A percentile compares a stretch with the other conserved stretches of the same genome.
Conservation (phyloP, 1,140 invertebrate species). For the Zaprionus ornatus region DNA sequence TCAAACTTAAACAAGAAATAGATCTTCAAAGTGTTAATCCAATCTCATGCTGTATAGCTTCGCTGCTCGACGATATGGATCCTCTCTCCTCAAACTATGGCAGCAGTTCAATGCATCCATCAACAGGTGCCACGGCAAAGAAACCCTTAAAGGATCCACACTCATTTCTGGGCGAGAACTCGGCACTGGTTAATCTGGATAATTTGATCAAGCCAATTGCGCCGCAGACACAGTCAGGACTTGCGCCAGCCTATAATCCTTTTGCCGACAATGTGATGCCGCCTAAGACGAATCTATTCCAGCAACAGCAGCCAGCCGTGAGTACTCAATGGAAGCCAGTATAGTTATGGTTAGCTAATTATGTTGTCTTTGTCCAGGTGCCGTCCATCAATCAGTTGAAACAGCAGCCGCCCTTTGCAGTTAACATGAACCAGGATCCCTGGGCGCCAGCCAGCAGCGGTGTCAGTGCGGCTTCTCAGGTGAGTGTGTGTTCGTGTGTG, state of each 20-base stretch:
- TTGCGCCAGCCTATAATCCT: constrained; percentile 79
- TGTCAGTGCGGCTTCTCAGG: constrained; percentile 69
- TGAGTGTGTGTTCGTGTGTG: constrained; percentile 48
- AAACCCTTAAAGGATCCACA: constrained; percentile 93
- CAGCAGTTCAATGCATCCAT: constrained; percentile 60
- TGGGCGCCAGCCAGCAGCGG: constrained; percentile 82
- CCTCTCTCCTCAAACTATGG: constrained; percentile 72
- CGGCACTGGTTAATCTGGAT: constrained; percentile 96
- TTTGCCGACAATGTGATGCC: constrained; percentile 82
- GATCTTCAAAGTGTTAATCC: background rate
- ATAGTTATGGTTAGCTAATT: background rate
- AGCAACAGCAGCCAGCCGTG: constrained; percentile 83
- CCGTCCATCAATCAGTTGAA: constrained; percentile 86
- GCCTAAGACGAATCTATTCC: constrained; percentile 84
- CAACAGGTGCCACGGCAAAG: constrained; percentile 77
- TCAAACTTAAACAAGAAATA: background rate
- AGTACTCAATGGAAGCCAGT: constrained; percentile 19
- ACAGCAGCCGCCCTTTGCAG: constrained; percentile 84
- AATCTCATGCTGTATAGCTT: constrained; percentile 45
- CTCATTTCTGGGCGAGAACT: constrained; percentile 97
- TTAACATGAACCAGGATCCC: constrained; percentile 83
- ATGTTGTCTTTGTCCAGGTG: constrained; percentile 46
- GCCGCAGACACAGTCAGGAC: constrained; percentile 65
- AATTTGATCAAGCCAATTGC: constrained; percentile 91
- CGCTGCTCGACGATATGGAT: constrained; percentile 81